Evolutionary conservation across 2,888 invertebrate species (phyloP).

Genomic region (Linhomoeus sp.): DNA sequence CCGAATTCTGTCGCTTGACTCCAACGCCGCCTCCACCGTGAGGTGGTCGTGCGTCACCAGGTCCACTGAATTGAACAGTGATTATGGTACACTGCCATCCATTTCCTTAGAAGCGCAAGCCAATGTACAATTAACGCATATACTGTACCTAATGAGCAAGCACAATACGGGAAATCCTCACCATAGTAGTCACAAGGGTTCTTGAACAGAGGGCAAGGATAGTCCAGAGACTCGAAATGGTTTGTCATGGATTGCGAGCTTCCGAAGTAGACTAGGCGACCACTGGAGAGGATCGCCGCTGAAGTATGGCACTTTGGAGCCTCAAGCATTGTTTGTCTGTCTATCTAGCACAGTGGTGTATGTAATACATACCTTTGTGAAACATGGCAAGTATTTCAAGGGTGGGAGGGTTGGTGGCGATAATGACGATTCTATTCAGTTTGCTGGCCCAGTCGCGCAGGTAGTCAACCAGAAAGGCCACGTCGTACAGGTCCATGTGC

Average conservation of each 20-base stretch:
- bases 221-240: constrained; percentile 72
- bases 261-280: constrained; percentile 74
- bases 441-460: constrained; percentile 64
- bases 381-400: constrained; percentile 88
- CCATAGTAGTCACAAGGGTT: constrained; percentile 85
- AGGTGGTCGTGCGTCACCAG: constrained; percentile 76
- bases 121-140: too few relatives aligned
- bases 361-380: constrained; percentile 37
- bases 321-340: not conserved
- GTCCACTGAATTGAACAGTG: constrained; percentile 73
- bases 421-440: constrained; percentile 53
- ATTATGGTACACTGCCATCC: too few relatives aligned
- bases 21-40: constrained; percentile 77
- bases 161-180: too few relatives aligned
- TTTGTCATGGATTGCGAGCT: constrained; percentile 60
- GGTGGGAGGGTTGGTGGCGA: constrained; percentile 79
- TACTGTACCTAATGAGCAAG: too few relatives aligned
- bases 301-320: constrained; percentile 4
- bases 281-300: constrained; percentile 64
- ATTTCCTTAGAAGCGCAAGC: too few relatives aligned
- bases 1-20: constrained; percentile 77
- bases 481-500: constrained; percentile 82
- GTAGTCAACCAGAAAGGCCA: constrained; percentile 81
- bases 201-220: constrained; percentile 84
- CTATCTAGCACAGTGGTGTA: not conserved